phyloP scores from a whole-genome alignment of 2,888 invertebrate genomes.

The Auanema freiburgensis region DNA sequence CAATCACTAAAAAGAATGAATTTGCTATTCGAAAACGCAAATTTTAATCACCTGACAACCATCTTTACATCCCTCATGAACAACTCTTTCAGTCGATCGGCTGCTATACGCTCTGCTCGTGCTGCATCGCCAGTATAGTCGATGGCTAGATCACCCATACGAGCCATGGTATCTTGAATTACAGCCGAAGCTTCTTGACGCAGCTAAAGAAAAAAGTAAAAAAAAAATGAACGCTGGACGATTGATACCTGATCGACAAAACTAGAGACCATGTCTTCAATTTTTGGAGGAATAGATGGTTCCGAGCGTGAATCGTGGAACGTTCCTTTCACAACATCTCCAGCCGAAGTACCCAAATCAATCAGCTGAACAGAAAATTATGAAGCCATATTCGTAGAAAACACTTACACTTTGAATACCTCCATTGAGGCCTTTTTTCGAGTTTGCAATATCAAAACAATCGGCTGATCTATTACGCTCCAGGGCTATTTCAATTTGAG shows the following conservation, averaged over 20 bases:
- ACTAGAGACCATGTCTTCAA: slow-evolving; percentile 30
- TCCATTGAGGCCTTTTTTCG: slow-evolving; percentile 28
- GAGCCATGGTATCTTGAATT: slow-evolving; percentile 26
- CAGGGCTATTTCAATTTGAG: slow-evolving; percentile 35
- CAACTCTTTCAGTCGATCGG: slow-evolving; percentile 29
- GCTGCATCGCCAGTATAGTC: slow-evolving; percentile 17
- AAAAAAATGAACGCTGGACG: neutral
- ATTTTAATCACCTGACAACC: slow-evolving; percentile 22
- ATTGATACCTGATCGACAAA: slow-evolving; percentile 27
- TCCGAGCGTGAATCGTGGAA: no score
- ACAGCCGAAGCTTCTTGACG: slow-evolving; percentile 26
- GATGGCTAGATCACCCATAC: slow-evolving; percentile 12
- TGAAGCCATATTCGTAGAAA: neutral
- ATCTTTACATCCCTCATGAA: slow-evolving; percentile 30
- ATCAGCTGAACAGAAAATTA: slow-evolving; percentile 19
- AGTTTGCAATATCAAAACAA: slow-evolving; percentile 31
- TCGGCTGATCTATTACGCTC: slow-evolving; percentile 31
- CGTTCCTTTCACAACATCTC: slow-evolving; percentile 13
- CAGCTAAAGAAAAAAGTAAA: slow-evolving; percentile 12
- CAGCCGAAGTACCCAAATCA: slow-evolving; percentile 22
- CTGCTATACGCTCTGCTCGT: slow-evolving; percentile 32
- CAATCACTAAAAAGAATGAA: slow-evolving; percentile 31
- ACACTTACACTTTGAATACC: slow-evolving; percentile 23
- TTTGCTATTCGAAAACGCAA: neutral
- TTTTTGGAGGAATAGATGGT: slow-evolving; percentile 5